Conservation (phyloP, 2,888 invertebrate species). For the Agrochola lychnidis region DNA sequence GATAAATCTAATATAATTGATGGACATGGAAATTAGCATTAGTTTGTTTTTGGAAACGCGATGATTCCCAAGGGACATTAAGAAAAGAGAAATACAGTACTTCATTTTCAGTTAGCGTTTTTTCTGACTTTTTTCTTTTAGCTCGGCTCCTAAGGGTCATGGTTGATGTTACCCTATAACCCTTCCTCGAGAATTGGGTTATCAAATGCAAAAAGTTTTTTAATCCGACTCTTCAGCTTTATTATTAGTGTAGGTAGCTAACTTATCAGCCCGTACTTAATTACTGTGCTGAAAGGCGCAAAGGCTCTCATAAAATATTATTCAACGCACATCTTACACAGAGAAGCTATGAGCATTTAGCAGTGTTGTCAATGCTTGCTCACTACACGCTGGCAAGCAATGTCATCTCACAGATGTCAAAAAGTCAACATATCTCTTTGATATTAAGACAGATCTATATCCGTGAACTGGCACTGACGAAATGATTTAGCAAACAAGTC, state of each 20-base stretch:
- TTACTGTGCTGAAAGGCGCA: not conserved
- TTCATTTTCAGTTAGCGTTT: no score
- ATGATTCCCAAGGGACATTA: no score
- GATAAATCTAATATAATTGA: no score
- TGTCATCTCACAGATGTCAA: not conserved
- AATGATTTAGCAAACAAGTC: not conserved
- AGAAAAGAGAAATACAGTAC: no score
- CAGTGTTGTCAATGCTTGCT: not conserved
- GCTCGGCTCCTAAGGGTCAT: not conserved
- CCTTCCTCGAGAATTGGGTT: not conserved
- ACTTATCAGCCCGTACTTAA: not conserved
- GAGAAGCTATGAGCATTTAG: not conserved
- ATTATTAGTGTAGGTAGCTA: no score
- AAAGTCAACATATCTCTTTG: not conserved
- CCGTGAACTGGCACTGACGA: not conserved
- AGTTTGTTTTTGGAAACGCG: no score
- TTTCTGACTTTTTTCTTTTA: no score
- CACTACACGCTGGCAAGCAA: not conserved
- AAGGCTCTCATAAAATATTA: not conserved
- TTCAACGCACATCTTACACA: not conserved
- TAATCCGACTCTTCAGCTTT: not conserved
- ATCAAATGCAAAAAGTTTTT: not conserved
- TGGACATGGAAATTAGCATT: no score
- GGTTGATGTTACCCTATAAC: not conserved
- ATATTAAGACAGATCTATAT: not conserved